These are phyloP conservation scores for Alosa alosa DNA, from an alignment of 2,113 vertebrate species.

Conservation along the genomic window DNA sequence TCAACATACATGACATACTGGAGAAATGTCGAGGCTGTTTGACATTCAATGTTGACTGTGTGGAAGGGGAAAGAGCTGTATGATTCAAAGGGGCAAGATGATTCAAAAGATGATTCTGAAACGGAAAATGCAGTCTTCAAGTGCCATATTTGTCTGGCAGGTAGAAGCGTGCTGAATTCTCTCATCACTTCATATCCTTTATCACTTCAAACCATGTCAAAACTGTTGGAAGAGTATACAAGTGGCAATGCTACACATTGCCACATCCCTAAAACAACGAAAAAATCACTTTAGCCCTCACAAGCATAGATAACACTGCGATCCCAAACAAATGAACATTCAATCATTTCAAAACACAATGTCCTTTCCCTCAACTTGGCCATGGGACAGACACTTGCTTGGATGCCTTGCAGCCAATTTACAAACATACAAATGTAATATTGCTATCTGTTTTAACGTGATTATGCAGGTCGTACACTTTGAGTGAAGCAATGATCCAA, in stretches of 20 bases:
- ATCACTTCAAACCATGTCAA: neutral
- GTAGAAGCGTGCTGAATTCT: neutral
- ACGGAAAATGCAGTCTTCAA: neutral
- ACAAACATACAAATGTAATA: neutral
- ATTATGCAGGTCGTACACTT: neutral
- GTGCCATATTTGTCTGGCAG: neutral
- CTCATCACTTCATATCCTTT: neutral
- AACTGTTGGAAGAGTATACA: neutral
- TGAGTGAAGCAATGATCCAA: conserved; percentile 19
- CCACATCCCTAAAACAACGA: neutral
- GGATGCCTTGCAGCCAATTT: neutral
- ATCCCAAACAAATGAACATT: neutral
- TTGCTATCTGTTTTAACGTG: neutral
- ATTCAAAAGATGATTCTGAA: neutral
- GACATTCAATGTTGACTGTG: neutral
- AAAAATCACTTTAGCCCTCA: neutral
- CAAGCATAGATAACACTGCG: neutral
- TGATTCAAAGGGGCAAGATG: too few relatives aligned
- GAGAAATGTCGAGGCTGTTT: too few relatives aligned
- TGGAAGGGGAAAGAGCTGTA: too few relatives aligned
- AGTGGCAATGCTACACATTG: neutral
- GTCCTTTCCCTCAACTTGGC: neutral
- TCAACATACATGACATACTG: too few relatives aligned
- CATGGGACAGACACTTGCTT: neutral
- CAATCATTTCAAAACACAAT: neutral